Base-by-base conservation (phyloP, 92 coral and sea anemone genomes). In the Actinostola sp. region DNA sequence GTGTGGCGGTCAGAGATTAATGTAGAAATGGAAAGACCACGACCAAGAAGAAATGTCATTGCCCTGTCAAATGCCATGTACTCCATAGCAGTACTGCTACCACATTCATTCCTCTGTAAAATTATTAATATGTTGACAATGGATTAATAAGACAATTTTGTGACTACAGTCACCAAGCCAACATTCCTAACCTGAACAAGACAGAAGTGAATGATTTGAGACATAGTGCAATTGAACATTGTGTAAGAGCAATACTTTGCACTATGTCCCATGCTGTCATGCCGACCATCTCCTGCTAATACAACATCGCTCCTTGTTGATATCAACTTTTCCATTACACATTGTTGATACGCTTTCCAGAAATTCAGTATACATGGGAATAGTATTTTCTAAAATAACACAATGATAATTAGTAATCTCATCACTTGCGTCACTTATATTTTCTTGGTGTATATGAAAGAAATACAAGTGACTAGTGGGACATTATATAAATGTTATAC, bases 211-310 rank as follows among this genome's bases (percentile, higher is more conserved):
- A 58, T 63, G 16, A 79, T 55, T 17, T 45, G 49, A 20, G 76
- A 67, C 57, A 30, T 10, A 46, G 71, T 48, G 50, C 72, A 68
- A 36, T 49, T 24, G 25, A 67, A 70, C 23, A 61, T 70, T 23
- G 84, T 60, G 66, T 79, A 79, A 48, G 61, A 13, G 21, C 78
- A 64, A 79, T 79, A 79, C 33, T 79, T 79, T 44, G 84, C 78
- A 51, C 70, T 79, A 34, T 79, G 78, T 1, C 84, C 84, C 84
- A 79, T 79, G 26, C 70, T 57, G 42, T 79, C 78, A 45, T 65
- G 73, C 13, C 83, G 32, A 24, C 83, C 76, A 30, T 78, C 83
- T 32, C 83, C 83, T 44, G 73, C 71, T 49, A 67, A 8, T 10
- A 59, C 24, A 17, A 62, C 23, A 2, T 26, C 29, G 19, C 39